Conservation (phyloP, 2,797 vertebrate genomes). For the Gymnothorax javanicus region DNA sequence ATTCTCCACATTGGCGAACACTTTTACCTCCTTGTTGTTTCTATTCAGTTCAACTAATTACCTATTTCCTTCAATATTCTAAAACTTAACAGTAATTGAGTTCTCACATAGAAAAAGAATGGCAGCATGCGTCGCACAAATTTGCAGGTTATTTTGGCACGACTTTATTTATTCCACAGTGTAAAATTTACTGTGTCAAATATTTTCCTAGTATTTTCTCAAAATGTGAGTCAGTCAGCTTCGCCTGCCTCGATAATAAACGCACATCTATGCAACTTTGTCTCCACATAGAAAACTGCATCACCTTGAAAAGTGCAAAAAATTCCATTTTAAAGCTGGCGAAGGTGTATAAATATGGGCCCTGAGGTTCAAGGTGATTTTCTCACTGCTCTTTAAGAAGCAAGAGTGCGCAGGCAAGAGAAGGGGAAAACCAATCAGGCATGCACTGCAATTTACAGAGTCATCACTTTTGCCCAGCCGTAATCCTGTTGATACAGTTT, state of each 20-base stretch:
- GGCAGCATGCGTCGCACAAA: neutral
- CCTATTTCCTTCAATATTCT: neutral
- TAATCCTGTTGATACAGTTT: slow-evolving; percentile 39
- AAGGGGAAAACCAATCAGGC: slow-evolving; percentile 28
- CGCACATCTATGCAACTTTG: neutral
- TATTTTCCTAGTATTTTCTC: neutral
- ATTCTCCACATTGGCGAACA: neutral
- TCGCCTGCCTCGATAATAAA: neutral
- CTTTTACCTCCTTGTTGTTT: neutral
- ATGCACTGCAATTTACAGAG: slow-evolving; percentile 36
- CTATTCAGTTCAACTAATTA: neutral
- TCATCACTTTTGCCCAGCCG: slow-evolving; percentile 44
- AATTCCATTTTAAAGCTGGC: slow-evolving; percentile 19
- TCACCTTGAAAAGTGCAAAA: slow-evolving; percentile 19
- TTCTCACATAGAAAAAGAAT: neutral
- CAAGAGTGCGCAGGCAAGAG: slow-evolving; percentile 20
- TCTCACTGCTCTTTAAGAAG: slow-evolving; percentile 26
- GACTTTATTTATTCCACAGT: neutral
- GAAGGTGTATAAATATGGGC: neutral
- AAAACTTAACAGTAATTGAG: neutral
- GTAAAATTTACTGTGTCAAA: neutral
- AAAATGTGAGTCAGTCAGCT: neutral
- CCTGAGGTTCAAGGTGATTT: slow-evolving; percentile 1
- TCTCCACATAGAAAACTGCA: slow-evolving; percentile 16
- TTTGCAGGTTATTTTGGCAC: neutral